Percentiles rank a stretch among this genome's conserved stretches.
Conservation (phyloP, 1,140 invertebrate genomes). For the Lordiphosa stackelbergi region DNA sequence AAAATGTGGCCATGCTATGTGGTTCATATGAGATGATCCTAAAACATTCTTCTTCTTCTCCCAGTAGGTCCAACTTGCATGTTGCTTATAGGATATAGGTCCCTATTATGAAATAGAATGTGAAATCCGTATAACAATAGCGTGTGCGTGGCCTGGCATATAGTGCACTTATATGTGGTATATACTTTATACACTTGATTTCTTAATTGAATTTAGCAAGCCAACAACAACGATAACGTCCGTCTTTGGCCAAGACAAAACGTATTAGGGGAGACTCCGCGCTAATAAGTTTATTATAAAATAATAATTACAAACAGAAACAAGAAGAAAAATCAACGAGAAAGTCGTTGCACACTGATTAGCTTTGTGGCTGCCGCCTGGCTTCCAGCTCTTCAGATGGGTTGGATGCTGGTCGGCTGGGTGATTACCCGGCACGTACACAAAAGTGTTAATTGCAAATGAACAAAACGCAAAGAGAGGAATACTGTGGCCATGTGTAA, state of each 20-base stretch:
- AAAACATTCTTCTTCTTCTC: no score
- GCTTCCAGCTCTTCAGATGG: slow-evolving; percentile 7
- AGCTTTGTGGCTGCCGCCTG: slow-evolving; percentile 53
- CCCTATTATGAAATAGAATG: slow-evolving; percentile 70
- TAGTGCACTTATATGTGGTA: not conserved
- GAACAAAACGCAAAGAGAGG: slow-evolving; percentile 42
- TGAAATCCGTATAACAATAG: slow-evolving; percentile 37
- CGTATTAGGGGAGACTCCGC: slow-evolving; percentile 39
- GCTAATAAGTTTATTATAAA: slow-evolving; percentile 74
- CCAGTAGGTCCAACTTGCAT: slow-evolving; percentile 7
- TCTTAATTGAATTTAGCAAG: slow-evolving; percentile 67
- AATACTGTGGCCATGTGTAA: slow-evolving; percentile 13
- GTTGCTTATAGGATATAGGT: slow-evolving; percentile 20
- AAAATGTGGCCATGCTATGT: no score
- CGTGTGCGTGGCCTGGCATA: slow-evolving; percentile 34
- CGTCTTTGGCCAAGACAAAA: slow-evolving; percentile 15
- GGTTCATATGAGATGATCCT: no score
- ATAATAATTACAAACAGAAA: slow-evolving; percentile 63
- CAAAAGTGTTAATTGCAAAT: slow-evolving; percentile 75
- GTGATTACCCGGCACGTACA: slow-evolving; percentile 67
- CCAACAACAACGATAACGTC: slow-evolving; percentile 26
- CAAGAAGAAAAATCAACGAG: slow-evolving; percentile 49
- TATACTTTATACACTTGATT: slow-evolving; percentile 38
- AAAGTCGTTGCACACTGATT: slow-evolving; percentile 74
- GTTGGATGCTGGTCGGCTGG: slow-evolving; percentile 27